Base-by-base conservation (phyloP, 2,888 invertebrate species). In the Leptinotarsa peninsularis region DNA sequence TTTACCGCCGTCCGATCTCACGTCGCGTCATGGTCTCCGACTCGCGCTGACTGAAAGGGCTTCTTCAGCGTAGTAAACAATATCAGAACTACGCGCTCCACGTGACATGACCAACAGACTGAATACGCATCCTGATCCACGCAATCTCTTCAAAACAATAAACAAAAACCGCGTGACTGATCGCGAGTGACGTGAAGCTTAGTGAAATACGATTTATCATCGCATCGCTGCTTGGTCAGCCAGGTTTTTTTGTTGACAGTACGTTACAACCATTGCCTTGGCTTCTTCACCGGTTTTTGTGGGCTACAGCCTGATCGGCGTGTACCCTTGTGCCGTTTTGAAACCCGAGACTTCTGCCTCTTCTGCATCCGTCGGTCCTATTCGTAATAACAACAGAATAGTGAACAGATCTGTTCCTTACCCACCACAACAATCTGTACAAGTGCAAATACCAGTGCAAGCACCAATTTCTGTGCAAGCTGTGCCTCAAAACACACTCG, bases 271-370 rank as follows among this genome's bases (percentile, higher is more conserved):
- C 86, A 86, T 85, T 87, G 88, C 88, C 87, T 88, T 88, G 88
- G 88, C 88, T 88, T 84, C 88, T 83, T 83, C 86, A 87, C 87
- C 88, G 87, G 86, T 86, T 76, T 84, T 88, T 81, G 86, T 89
- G 89, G 89, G 90, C 86, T 90, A 90, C 88, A 90, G 90, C 89
- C 89, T 90, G 83, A 88, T 90, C 82, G 90, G 90, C 88, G 89
- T 90, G 87, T 90, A 90, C 88, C 90, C 90, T 79, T 90, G 90
- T 87, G 90, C 90, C 84, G 89, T 90, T 86, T 89, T 89, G 88
- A 89, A 89, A 84, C 88, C 89, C 80, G 85, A 84, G 72, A 71
- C 72, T 43, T 52, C 73, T 15, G 67, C 73, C 49, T 27, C 71
- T 14, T 58, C 76, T 15, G 71, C 73, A 49, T 66, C 77, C 49